phyloP scores from a whole-genome alignment of 92 coral and sea anemone genomes.

The Actinernus sp. region DNA sequence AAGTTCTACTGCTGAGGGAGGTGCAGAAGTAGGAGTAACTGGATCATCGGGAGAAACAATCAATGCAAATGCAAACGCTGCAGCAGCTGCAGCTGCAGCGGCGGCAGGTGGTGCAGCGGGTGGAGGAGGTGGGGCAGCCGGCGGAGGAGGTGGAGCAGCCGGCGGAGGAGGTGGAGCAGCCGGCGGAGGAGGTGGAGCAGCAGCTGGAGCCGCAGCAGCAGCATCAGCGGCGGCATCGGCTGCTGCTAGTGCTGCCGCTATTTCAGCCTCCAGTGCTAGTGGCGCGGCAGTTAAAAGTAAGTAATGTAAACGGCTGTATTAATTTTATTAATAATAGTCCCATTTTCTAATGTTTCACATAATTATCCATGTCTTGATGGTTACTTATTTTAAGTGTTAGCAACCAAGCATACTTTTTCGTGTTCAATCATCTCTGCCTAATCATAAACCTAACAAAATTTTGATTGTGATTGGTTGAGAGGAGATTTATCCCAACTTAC shows the following conservation, averaged over 20 bases:
- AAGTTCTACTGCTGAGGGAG: slow-evolving; percentile 30
- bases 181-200: slow-evolving; percentile 57
- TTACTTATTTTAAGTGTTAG: no score
- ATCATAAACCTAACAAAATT: no score
- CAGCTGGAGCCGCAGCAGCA: slow-evolving; percentile 35
- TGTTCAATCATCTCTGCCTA: no score
- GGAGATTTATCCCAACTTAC: no score
- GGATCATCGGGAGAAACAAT: slow-evolving; percentile 1
- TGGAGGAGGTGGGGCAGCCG: slow-evolving; percentile 20
- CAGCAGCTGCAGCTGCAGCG: slow-evolving; percentile 25
- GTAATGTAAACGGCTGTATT: no score
- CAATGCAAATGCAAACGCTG: slow-evolving; percentile 23
- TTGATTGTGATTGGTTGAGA: no score
- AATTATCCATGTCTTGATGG: no score
- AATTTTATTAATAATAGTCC: no score
- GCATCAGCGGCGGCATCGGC: slow-evolving; percentile 15
- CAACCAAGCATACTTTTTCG: no score
- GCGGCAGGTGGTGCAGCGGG: background rate
- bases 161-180: slow-evolving; percentile 14
- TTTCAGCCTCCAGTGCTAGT: slow-evolving; percentile 31
- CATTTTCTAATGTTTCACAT: no score
- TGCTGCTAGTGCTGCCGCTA: slow-evolving; percentile 44
- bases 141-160: slow-evolving; percentile 20
- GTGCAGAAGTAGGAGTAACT: background rate
- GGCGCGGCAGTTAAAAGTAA: slow-evolving; percentile 69